A percentile compares a stretch with the other conserved stretches of the same genome.
Evolutionary conservation across 2,113 vertebrate species (phyloP).

Genomic region (Nycticryphes semicollaris): DNA sequence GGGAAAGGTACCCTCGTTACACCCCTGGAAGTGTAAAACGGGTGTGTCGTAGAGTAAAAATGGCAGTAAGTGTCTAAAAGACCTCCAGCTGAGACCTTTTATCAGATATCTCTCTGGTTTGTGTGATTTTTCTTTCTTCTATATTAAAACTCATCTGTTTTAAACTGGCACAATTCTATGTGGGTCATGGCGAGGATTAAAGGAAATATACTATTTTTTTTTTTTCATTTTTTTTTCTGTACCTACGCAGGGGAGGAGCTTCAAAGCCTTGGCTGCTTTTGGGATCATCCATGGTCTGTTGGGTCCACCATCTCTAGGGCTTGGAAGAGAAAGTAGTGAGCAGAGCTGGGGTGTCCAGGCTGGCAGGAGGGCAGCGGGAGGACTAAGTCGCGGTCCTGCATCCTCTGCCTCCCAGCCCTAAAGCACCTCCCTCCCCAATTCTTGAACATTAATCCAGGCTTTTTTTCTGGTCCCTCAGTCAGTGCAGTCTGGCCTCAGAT

Average conservation of each 20-base stretch:
- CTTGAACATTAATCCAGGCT: neutral
- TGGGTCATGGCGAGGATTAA: neutral
- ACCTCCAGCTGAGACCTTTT: neutral
- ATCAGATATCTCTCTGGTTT: neutral
- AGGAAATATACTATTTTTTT: neutral
- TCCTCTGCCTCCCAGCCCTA: neutral
- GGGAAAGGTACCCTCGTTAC: neutral
- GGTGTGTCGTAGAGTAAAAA: neutral
- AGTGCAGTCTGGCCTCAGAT: neutral
- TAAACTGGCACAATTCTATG: neutral
- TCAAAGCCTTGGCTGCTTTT: fast-evolving
- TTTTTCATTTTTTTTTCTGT: neutral
- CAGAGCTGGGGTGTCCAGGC: fast-evolving
- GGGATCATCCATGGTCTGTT: neutral
- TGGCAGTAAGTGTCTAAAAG: neutral
- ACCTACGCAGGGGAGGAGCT: neutral
- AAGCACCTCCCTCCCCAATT: neutral
- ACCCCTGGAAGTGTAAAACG: neutral
- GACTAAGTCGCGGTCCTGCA: neutral
- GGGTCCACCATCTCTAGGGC: neutral
- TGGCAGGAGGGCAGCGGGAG: neutral
- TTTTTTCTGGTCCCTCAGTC: neutral
- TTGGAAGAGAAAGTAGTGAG: neutral
- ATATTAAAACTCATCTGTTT: neutral
- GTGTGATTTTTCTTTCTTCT: neutral